Evolutionary conservation across 1,140 invertebrate species (phyloP).

Genomic region (Scaptomyza montana): DNA sequence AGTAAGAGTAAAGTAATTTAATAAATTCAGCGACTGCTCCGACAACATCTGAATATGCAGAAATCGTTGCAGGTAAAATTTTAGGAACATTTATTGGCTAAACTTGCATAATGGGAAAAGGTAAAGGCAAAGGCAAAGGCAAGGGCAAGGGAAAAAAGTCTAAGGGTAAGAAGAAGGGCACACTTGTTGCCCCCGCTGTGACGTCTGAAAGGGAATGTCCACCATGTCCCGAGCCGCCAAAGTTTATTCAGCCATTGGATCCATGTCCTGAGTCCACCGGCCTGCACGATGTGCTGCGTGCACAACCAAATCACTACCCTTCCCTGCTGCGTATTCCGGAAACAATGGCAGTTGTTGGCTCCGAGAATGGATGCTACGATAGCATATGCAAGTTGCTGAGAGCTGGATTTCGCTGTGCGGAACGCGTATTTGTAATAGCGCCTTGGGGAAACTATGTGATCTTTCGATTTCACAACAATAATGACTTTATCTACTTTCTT

Average conservation of each 20-base stretch:
- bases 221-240: constrained; percentile 58
- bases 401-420: constrained; percentile 78
- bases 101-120: constrained; percentile 4
- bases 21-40: too few species aligned
- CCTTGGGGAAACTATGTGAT: constrained; percentile 83
- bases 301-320: constrained; percentile 77
- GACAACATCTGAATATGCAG: too few species aligned
- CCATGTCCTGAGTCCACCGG: constrained; percentile 62
- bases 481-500: constrained; percentile 73
- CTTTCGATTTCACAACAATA: constrained; percentile 70
- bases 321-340: constrained; percentile 71
- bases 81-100: too few species aligned
- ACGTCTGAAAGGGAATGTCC: constrained; percentile 47
- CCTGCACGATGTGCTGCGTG: constrained; percentile 63
- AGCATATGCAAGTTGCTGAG: constrained; percentile 78
- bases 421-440: constrained; percentile 78
- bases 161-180: constrained; percentile 37
- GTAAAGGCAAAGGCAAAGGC: too few species aligned
- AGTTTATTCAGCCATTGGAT: constrained; percentile 62
- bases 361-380: constrained; percentile 79
- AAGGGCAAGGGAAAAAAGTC: constrained; percentile 4
- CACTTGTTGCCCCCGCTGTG: neutral
- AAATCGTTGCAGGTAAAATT: too few species aligned
- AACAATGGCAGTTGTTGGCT: constrained; percentile 79
- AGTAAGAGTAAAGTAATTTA: too few species aligned